A percentile compares a stretch with the other conserved stretches of the same genome.
phyloP scores from a whole-genome alignment of 2,797 vertebrate genomes.

The Halcyon badia region DNA sequence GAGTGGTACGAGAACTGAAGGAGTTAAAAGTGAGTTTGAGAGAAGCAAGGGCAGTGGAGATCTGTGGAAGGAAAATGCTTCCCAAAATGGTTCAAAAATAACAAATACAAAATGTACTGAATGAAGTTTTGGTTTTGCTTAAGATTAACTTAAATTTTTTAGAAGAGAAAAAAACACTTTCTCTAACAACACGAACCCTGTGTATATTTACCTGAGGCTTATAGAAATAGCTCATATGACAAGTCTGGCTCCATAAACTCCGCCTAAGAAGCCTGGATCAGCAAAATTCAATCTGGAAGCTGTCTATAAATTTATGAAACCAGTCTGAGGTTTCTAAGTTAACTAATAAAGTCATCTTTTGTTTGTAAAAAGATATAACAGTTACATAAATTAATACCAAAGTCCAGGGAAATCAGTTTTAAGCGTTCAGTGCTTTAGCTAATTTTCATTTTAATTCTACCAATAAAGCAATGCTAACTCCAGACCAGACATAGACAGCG shows the following conservation, averaged over 20 bases:
- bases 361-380: slow-evolving; percentile 22
- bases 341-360: slow-evolving; percentile 35
- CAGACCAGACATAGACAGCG: neutral
- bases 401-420: slow-evolving; percentile 23
- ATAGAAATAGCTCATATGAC: slow-evolving; percentile 72
- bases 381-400: slow-evolving; percentile 8
- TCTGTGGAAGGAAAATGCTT: slow-evolving; percentile 42
- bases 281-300: slow-evolving; percentile 67
- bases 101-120: slow-evolving; percentile 61
- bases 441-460: neutral
- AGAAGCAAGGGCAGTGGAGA: neutral
- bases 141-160: slow-evolving; percentile 60
- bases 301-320: slow-evolving; percentile 56
- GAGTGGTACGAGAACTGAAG: neutral
- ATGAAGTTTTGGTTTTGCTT: slow-evolving; percentile 61
- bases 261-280: slow-evolving; percentile 10
- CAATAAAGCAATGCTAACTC: neutral
- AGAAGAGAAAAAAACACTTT: slow-evolving; percentile 52
- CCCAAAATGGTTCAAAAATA: slow-evolving; percentile 59
- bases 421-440: slow-evolving; percentile 4
- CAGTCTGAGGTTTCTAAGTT: slow-evolving; percentile 41
- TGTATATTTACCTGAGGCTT: slow-evolving; percentile 72
- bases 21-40: slow-evolving; percentile 39
- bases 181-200: slow-evolving; percentile 41
- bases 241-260: slow-evolving; percentile 69